Evolutionary conservation across 2,797 vertebrate species (phyloP), one percentile per base, ranked within the genome.

Genomic region (Micropoecilia bifurca): DNA sequence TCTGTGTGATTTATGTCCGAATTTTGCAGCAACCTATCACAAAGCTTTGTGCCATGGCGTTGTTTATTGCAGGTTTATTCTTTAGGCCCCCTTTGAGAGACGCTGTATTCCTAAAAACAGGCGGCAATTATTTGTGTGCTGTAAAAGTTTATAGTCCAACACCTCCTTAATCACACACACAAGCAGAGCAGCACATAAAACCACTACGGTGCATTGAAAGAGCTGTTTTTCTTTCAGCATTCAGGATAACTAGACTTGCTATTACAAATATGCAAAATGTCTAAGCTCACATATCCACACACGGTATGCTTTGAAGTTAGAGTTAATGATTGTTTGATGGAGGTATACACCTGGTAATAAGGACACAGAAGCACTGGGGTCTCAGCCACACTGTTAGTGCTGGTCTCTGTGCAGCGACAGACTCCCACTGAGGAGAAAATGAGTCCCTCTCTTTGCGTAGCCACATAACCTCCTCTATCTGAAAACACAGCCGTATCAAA

Each of bases 71-170:
- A 71, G 73, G 46, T 83, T 71, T 78, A 80, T 61, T 80, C 71
- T 83, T 83, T 33, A 75, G 59, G 77, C 78, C 80, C 84, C 87
- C 84, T 88, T 46, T 48, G 85, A 87, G 88, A 82, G 72, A 84
- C 75, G 81, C 90, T 78, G 81, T 85, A 84, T 84, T 88, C 68
- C 73, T 85, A 81, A 88, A 90, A 92, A 86, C 88, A 88, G 85
- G 81, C 77, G 1, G 83, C 80, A 87, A 91, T 92, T 92, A 93
- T 85, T 93, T 80, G 79, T 84, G 61, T 1, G 87, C 82, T 90
- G 87, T 93, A 91, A 93, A 93, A 88, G 71, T 93, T 93, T 91
- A 94, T 89, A 77, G 89, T 77, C 87, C 50, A 72, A 85, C 83
- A 87, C 57, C 73, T 89, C 91, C 47, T 92, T 92, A 90, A 94